Conservation (phyloP, 2,113 vertebrate species). For the Sylvilagus bachmani region DNA sequence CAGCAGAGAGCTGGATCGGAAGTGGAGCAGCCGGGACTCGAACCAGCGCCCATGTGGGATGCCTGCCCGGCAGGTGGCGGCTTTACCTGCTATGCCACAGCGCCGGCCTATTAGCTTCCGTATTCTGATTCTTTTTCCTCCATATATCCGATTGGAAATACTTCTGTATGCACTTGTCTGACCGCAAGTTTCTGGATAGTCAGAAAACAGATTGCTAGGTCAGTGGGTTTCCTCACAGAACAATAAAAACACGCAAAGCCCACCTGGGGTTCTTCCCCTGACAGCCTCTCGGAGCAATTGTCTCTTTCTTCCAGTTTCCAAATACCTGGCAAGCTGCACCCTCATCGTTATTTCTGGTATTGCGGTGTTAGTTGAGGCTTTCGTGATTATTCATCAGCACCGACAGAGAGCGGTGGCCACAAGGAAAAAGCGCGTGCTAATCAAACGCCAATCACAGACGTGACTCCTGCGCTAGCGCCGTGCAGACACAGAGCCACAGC, state of each 20-base stretch:
- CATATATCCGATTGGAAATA: background rate
- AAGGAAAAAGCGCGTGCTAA: background rate
- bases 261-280: background rate
- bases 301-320: background rate
- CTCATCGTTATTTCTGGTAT: background rate
- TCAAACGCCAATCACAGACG: background rate
- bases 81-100: too few species aligned
- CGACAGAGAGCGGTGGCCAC: background rate
- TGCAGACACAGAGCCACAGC: too few species aligned
- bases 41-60: too few species aligned
- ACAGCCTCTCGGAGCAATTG: background rate
- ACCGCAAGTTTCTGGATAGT: background rate
- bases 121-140: background rate
- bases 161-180: background rate
- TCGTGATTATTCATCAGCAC: conserved; percentile 9
- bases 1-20: too few species aligned
- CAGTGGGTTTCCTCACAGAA: background rate
- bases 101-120: background rate
- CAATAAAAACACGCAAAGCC: accelerated
- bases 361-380: background rate
- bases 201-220: background rate
- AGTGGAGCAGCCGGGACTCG: too few species aligned
- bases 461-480: too few species aligned
- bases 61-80: too few species aligned
- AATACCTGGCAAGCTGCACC: conserved; percentile 42